Evolutionary conservation across 2,113 vertebrate genomes (phyloP).

Genomic region (Triplophysa tibetana): DNA sequence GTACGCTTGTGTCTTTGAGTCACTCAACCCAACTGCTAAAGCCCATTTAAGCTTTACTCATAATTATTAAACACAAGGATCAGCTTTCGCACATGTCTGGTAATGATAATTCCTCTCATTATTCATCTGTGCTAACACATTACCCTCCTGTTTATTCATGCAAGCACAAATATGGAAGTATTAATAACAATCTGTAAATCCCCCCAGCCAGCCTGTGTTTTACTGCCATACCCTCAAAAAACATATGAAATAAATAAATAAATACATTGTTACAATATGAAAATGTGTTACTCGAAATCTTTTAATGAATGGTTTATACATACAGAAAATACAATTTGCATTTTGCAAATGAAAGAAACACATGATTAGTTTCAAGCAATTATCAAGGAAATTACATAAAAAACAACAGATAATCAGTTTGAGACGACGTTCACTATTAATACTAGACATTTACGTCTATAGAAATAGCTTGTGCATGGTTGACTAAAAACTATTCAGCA

Average conservation of each 20-base stretch:
- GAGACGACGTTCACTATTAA: neutral
- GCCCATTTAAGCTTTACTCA: slow-evolving; percentile 40
- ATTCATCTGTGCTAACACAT: slow-evolving; percentile 45
- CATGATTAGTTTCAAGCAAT: neutral
- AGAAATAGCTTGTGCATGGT: neutral
- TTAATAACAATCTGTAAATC: slow-evolving; percentile 40
- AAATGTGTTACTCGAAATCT: neutral
- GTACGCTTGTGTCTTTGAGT: neutral
- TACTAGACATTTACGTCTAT: neutral
- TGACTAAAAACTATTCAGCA: slow-evolving; percentile 14
- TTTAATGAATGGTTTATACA: neutral
- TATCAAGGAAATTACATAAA: neutral
- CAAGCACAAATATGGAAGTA: slow-evolving; percentile 23
- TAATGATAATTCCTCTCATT: slow-evolving; percentile 45
- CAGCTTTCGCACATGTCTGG: slow-evolving; percentile 35
- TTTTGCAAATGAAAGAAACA: neutral
- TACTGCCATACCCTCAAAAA: neutral
- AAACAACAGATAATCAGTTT: neutral
- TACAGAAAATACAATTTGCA: neutral
- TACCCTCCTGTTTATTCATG: slow-evolving; percentile 45
- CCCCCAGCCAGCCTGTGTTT: neutral
- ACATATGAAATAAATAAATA: neutral
- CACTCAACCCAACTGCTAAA: slow-evolving; percentile 28
- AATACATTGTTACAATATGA: neutral
- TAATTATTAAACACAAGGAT: slow-evolving; percentile 49